Conservation (phyloP, 2,113 vertebrate genomes). For the Bettongia penicillata region DNA sequence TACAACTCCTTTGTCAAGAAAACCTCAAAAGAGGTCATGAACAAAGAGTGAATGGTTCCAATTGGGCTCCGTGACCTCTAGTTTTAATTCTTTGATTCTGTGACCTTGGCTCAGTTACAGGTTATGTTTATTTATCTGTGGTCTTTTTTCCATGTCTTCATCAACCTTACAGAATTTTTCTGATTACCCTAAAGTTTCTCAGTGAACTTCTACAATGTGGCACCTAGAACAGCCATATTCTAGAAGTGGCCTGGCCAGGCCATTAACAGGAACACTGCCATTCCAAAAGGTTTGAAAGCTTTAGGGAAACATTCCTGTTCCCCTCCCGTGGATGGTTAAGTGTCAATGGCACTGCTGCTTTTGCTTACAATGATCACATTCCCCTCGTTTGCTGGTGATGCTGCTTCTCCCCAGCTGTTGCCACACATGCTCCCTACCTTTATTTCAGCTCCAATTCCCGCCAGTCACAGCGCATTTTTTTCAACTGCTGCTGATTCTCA, state of each 20-base stretch:
- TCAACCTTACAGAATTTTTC: not conserved
- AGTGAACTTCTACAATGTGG: not conserved
- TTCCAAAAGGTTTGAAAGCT: not conserved
- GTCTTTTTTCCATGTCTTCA: not conserved
- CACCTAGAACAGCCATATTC: not conserved
- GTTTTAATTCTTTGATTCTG: not conserved
- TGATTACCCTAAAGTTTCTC: not conserved
- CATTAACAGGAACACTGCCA: not conserved
- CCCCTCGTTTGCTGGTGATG: not conserved
- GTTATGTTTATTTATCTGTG: not conserved
- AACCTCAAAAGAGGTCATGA: no score
- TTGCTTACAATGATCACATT: not conserved
- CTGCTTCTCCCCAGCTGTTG: not conserved
- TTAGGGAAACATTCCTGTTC: not conserved
- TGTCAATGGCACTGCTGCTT: not conserved
- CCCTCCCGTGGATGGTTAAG: not conserved
- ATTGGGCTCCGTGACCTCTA: not conserved
- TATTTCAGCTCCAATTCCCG: constrained; percentile 6
- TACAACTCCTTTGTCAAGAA: no score
- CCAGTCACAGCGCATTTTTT: constrained; percentile 49
- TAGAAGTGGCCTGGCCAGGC: not conserved
- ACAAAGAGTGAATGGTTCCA: not conserved
- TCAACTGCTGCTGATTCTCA: not conserved
- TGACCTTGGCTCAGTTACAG: not conserved
- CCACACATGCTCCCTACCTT: constrained; percentile 5